These are phyloP conservation scores for Agrotis segetum DNA, from an alignment of 2,888 invertebrate species.

Conservation along the genomic window DNA sequence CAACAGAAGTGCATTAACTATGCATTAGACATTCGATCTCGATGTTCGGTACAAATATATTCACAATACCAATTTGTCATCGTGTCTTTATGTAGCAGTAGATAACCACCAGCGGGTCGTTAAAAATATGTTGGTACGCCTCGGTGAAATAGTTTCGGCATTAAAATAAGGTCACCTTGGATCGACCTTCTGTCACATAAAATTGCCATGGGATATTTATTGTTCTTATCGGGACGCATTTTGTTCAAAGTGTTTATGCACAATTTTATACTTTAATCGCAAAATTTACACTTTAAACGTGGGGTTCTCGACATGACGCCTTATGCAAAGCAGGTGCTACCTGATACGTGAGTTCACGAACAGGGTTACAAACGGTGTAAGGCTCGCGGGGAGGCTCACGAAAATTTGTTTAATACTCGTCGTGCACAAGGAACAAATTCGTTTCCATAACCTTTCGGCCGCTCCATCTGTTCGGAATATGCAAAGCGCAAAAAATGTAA, in stretches of 20 bases:
- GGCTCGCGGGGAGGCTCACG: conserved; percentile 58
- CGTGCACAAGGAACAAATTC: conserved; percentile 63
- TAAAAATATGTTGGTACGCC: conserved; percentile 45
- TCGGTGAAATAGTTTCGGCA: conserved; percentile 49
- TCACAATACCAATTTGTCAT: conserved; percentile 66
- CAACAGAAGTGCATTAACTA: conserved; percentile 68
- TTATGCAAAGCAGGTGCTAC: conserved; percentile 91
- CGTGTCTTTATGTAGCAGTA: conserved; percentile 32
- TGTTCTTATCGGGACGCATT: conserved; percentile 81
- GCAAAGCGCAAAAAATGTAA: conserved; percentile 68
- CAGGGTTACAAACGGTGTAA: conserved; percentile 75
- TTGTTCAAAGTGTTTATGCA: conserved; percentile 81
- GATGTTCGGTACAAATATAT: conserved; percentile 66
- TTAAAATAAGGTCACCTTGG: conserved; percentile 80
- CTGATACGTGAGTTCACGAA: conserved; percentile 83
- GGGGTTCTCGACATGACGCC: conserved; percentile 88
- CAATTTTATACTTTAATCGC: conserved; percentile 88
- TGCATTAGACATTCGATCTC: conserved; percentile 68
- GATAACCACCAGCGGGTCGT: conserved; percentile 30
- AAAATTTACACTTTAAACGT: conserved; percentile 88
- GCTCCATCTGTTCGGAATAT: conserved; percentile 60
- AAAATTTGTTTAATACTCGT: conserved; percentile 68
- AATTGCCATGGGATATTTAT: conserved; percentile 73
- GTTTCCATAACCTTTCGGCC: conserved; percentile 45
- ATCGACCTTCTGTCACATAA: conserved; percentile 74